Percentiles rank a stretch among this genome's conserved stretches.
phyloP scores from a whole-genome alignment of 2,113 vertebrate species.

The Steatornis caripensis region DNA sequence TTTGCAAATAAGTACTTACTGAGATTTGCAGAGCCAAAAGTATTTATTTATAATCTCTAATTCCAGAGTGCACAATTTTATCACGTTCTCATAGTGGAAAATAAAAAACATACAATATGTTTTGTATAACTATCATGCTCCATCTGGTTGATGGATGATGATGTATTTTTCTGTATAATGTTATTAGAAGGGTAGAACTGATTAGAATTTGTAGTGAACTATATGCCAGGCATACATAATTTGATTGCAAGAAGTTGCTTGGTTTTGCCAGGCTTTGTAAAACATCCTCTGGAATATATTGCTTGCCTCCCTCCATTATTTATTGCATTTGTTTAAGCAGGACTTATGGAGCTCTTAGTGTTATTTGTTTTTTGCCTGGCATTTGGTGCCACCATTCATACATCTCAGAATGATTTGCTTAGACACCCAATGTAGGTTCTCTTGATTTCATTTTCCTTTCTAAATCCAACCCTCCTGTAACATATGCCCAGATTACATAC shows the following conservation, averaged over 20 bases:
- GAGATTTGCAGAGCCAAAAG: slow-evolving; percentile 7
- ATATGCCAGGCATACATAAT: slow-evolving; percentile 63
- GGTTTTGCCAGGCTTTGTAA: slow-evolving; percentile 52
- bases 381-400: slow-evolving; percentile 38
- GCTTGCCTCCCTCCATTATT: slow-evolving; percentile 53
- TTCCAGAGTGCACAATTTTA: slow-evolving; percentile 27
- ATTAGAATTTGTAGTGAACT: slow-evolving; percentile 66
- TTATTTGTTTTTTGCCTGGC: slow-evolving; percentile 54
- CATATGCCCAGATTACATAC: neutral
- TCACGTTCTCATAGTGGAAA: slow-evolving; percentile 9
- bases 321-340: slow-evolving; percentile 49
- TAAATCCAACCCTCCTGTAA: neutral
- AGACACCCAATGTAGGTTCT: neutral
- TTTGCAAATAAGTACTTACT: slow-evolving; percentile 46
- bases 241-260: slow-evolving; percentile 66
- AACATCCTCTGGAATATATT: slow-evolving; percentile 54
- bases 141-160: slow-evolving; percentile 62
- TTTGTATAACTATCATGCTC: slow-evolving; percentile 62
- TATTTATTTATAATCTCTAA: slow-evolving; percentile 39
- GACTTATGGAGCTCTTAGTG: slow-evolving; percentile 46
- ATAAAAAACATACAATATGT: slow-evolving; percentile 43
- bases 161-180: slow-evolving; percentile 65
- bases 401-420: slow-evolving; percentile 33
- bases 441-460: slow-evolving; percentile 22
- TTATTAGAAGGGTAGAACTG: slow-evolving; percentile 65